Evolutionary conservation across 2,797 vertebrate genomes (phyloP).

Genomic region (Pangasius macronema): DNA sequence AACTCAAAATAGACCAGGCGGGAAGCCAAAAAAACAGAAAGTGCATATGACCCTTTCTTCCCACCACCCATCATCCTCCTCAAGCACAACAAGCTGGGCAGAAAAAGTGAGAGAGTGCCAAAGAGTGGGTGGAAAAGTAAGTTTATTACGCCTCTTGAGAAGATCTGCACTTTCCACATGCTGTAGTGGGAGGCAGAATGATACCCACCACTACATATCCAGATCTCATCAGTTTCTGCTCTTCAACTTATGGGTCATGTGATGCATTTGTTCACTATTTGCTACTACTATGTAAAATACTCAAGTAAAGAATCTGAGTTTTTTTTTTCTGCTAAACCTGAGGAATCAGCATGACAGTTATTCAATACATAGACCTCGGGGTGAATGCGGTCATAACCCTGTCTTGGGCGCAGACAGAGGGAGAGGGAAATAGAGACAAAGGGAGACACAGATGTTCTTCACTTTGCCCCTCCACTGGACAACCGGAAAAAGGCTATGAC

Average conservation of each 20-base stretch:
- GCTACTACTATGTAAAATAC: neutral
- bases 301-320: neutral
- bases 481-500: conserved; percentile 59
- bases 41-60: conserved; percentile 61
- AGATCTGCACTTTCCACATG: conserved; percentile 24
- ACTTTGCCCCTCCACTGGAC: conserved; percentile 62
- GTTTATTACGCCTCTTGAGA: conserved; percentile 38
- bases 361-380: conserved; percentile 49
- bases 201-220: conserved; percentile 29
- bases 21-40: conserved; percentile 68
- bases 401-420: conserved; percentile 62
- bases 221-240: conserved; percentile 8
- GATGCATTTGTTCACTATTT: conserved; percentile 6
- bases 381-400: conserved; percentile 72
- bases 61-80: conserved; percentile 45
- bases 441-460: conserved; percentile 30
- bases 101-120: conserved; percentile 40
- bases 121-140: conserved; percentile 46
- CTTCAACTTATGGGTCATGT: conserved; percentile 21
- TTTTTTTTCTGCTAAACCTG: conserved; percentile 27
- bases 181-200: conserved; percentile 1
- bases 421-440: conserved; percentile 34
- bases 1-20: conserved; percentile 72
- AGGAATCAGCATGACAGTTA: conserved; percentile 44
- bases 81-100: conserved; percentile 42